Evolutionary conservation across 2,888 invertebrate genomes (phyloP).

Genomic region (Pristionchus fissidentatus): DNA sequence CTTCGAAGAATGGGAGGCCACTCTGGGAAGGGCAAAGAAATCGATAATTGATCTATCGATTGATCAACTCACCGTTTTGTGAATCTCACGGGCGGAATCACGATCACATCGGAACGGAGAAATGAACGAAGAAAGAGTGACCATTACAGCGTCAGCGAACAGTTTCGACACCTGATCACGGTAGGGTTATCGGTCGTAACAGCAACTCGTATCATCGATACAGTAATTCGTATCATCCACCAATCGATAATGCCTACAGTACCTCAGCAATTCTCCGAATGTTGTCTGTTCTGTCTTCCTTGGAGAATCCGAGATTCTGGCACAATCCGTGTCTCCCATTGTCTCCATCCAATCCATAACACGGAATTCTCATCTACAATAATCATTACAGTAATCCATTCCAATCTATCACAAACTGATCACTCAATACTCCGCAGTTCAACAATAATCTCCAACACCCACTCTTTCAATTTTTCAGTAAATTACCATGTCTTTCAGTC

Average conservation of each 20-base stretch:
- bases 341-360: slow-evolving; percentile 95
- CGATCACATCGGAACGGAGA: slow-evolving; percentile 92
- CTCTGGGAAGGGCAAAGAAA: slow-evolving; percentile 78
- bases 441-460: slow-evolving; percentile 16
- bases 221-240: neutral
- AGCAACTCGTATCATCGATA: neutral
- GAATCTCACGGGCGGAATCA: slow-evolving; percentile 89
- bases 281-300: slow-evolving; percentile 95
- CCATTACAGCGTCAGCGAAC: slow-evolving; percentile 96
- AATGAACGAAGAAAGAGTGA: slow-evolving; percentile 96
- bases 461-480: no score
- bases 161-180: slow-evolving; percentile 90
- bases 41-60: neutral
- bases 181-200: neutral
- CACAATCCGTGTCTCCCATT: slow-evolving; percentile 93
- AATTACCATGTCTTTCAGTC: no score
- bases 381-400: neutral
- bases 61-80: slow-evolving; percentile 79
- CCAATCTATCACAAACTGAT: neutral
- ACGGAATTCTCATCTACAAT: slow-evolving; percentile 88
- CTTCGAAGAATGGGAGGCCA: slow-evolving; percentile 91
- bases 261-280: slow-evolving; percentile 82
- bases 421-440: neutral
- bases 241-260: slow-evolving; percentile 5
- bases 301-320: slow-evolving; percentile 92